Conservation (phyloP, 2,113 vertebrate genomes). For the Syngnathus floridae region DNA sequence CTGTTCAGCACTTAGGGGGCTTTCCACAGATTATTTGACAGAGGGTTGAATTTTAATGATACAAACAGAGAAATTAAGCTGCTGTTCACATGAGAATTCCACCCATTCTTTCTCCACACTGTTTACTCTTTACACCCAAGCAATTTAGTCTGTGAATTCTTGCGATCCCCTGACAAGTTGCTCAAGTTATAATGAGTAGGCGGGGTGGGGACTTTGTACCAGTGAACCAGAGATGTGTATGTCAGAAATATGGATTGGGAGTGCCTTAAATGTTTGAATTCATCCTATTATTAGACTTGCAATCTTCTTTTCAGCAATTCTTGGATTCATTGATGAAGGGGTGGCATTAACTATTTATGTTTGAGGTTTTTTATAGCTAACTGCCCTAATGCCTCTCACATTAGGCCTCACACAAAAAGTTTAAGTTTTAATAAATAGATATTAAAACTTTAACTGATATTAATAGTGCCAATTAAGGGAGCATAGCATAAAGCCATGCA, state of each 20-base stretch:
- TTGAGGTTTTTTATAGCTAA: constrained; percentile 71
- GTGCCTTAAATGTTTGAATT: constrained; percentile 56
- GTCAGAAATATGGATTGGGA: constrained; percentile 37
- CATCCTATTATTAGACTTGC: constrained; percentile 65
- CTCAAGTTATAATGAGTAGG: constrained; percentile 29
- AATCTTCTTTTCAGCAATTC: constrained; percentile 63
- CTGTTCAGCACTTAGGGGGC: constrained; percentile 23
- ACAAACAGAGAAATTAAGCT: constrained; percentile 46
- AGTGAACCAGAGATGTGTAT: constrained; percentile 24
- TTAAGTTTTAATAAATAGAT: constrained; percentile 72
- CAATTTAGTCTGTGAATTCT: constrained; percentile 18
- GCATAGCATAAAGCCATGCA: constrained; percentile 55
- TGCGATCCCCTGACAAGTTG: constrained; percentile 17
- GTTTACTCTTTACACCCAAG: constrained; percentile 41
- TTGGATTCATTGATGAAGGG: constrained; percentile 67
- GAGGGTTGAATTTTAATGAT: constrained; percentile 43
- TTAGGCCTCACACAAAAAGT: constrained; percentile 58
- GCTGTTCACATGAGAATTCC: constrained; percentile 25
- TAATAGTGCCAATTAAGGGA: constrained; percentile 71
- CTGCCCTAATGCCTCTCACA: constrained; percentile 66
- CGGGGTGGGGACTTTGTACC: constrained; percentile 10
- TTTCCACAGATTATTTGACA: constrained; percentile 45
- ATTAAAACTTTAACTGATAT: constrained; percentile 76
- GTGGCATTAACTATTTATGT: constrained; percentile 70
- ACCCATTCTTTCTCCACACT: constrained; percentile 17